Percentiles rank a stretch among this genome's conserved stretches.
phyloP scores from a whole-genome alignment of 2,113 vertebrate genomes.

The Meles meles region DNA sequence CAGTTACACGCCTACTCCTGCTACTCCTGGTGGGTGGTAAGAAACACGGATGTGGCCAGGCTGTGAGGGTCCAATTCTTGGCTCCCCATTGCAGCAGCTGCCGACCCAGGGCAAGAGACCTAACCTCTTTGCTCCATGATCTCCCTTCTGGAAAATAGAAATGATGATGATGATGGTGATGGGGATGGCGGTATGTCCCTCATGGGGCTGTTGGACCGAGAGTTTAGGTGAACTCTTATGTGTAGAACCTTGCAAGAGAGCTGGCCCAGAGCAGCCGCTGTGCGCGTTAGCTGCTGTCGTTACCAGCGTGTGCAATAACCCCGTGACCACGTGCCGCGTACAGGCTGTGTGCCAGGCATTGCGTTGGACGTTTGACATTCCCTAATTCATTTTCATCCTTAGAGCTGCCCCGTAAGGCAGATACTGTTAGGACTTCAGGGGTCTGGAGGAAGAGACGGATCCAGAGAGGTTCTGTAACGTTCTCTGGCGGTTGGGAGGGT shows the following conservation, averaged over 20 bases:
- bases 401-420: neutral
- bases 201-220: neutral
- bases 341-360: neutral
- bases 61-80: neutral
- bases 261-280: neutral
- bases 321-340: accelerated
- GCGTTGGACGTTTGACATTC: neutral
- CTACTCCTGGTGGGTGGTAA: neutral
- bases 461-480: neutral
- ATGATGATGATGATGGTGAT: neutral
- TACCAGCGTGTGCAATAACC: no score
- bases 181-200: neutral
- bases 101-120: neutral
- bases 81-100: accelerated
- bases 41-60: neutral
- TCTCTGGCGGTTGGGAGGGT: neutral
- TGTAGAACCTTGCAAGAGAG: neutral
- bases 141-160: neutral
- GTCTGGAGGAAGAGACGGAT: neutral
- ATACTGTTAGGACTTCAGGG: neutral
- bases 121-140: neutral
- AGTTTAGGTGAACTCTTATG: neutral
- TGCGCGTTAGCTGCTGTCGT: neutral
- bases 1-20: neutral
- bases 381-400: neutral